Conservation (phyloP, 1,140 invertebrate species). For the Mactra quadrangularis region DNA sequence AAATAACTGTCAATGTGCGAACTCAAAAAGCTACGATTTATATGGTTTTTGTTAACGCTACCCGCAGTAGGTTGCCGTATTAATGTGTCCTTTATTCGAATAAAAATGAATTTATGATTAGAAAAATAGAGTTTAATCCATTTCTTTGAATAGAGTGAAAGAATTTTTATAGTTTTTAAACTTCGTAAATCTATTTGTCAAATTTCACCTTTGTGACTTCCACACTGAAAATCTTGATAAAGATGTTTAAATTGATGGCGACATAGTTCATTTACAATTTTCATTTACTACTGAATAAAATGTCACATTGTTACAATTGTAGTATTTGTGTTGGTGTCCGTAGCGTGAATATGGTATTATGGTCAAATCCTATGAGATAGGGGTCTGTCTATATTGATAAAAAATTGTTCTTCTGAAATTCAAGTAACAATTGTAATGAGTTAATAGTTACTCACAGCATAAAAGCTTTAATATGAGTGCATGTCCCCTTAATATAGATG, state of each 20-base stretch:
- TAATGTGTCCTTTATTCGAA: conserved; percentile 34
- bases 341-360: too few relatives aligned
- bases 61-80: conserved; percentile 38
- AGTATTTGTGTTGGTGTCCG: too few relatives aligned
- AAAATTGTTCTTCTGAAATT: too few relatives aligned
- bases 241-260: conserved; percentile 4
- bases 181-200: conserved; percentile 56
- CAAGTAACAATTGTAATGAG: too few relatives aligned
- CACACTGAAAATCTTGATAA: conserved; percentile 44
- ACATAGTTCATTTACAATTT: too few relatives aligned
- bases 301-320: too few relatives aligned
- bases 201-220: conserved; percentile 44
- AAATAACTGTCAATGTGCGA: conserved; percentile 35
- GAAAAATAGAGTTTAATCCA: conserved; percentile 37
- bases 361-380: too few relatives aligned
- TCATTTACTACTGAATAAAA: too few relatives aligned
- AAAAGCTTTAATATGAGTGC: too few relatives aligned
- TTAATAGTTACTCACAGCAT: too few relatives aligned
- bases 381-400: too few relatives aligned
- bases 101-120: conserved; percentile 60
- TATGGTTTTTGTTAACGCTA: conserved; percentile 42
- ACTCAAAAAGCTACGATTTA: conserved; percentile 44
- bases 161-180: conserved; percentile 59
- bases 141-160: conserved; percentile 43
- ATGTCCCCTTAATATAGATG: too few relatives aligned